Evolutionary conservation across 2,797 vertebrate genomes (phyloP), one percentile per base, ranked within the genome.

Genomic region (Intellagama lesueurii): DNA sequence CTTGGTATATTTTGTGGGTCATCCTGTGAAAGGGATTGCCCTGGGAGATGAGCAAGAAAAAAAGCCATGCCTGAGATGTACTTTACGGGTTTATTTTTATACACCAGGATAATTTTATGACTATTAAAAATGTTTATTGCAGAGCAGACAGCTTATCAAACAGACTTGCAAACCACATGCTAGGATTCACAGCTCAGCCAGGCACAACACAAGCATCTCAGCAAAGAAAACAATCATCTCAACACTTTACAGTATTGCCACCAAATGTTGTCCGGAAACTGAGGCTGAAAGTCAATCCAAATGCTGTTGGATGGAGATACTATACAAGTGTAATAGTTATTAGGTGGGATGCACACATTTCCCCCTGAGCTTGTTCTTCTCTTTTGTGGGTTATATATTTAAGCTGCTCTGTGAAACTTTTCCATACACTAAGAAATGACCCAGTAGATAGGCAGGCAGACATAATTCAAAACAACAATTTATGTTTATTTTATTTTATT

Each of bases 71-170:
- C 35, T 72, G 87, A 73, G 7, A 89, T 94, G 89, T 83, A 87
- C 88, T 93, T 64, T 35, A 83, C 91, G 90, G 91, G 93, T 80
- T 90, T 81, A 89, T 85, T 75, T 75, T 92, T 93, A 91, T 89
- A 86, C 83, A 32, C 82, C 49, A 88, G 82, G 83, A 40, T 91
- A 91, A 89, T 90, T 95, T 93, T 90, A 93, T 83, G 80, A 85
- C 52, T 56, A n/a, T 90, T 92, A 94, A 92, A 92, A 94, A 85
- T 78, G 92, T 87, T 93, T 92, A 83, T 2, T 89, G 66, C 91
- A 91, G 88, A 92, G 64, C 86, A 86, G 90, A 75, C 90, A 0
- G 24, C 32, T 80, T 90, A 56, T 90, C 89, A 90, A 91, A 92
- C 5, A 88, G 75, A 30, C 90, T 94, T 94, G 93, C 87, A 88